A percentile compares a stretch with the other conserved stretches of the same genome.
Conservation (phyloP, 2,113 vertebrate species). For the Anolis sagrei region DNA sequence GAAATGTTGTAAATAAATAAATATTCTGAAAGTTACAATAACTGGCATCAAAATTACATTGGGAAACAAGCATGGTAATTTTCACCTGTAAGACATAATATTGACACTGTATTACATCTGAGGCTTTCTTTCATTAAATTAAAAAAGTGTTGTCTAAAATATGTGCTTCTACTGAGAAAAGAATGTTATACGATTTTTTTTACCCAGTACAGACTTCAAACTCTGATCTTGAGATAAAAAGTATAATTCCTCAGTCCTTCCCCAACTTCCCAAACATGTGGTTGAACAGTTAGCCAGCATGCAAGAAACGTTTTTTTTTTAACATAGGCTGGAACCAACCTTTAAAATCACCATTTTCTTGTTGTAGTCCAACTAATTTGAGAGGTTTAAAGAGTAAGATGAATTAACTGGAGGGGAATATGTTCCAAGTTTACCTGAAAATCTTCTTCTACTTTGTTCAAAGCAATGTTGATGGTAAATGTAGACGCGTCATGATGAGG, state of each 20-base stretch:
- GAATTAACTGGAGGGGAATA: background rate
- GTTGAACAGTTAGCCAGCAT: background rate
- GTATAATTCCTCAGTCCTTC: background rate
- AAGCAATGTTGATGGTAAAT: constrained; percentile 96
- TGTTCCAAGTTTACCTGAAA: constrained; percentile 83
- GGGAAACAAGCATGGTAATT: background rate
- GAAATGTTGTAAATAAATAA: too few relatives aligned
- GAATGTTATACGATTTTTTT: background rate
- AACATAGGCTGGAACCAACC: background rate
- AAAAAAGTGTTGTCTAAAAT: too few relatives aligned
- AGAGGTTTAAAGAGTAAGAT: constrained; percentile 3
- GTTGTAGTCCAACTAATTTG: background rate
- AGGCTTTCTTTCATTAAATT: background rate
- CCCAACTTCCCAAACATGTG: background rate
- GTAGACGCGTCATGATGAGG: constrained; percentile 98
- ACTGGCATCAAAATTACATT: background rate
- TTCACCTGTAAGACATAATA: background rate
- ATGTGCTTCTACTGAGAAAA: background rate
- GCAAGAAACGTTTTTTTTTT: background rate
- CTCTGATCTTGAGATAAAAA: background rate
- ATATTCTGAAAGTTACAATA: background rate
- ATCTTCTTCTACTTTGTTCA: constrained; percentile 92
- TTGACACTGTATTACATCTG: background rate
- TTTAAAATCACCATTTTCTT: background rate
- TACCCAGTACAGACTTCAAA: background rate